Evolutionary conservation across 2,113 vertebrate genomes (phyloP).

Genomic region (Pipra filicauda): DNA sequence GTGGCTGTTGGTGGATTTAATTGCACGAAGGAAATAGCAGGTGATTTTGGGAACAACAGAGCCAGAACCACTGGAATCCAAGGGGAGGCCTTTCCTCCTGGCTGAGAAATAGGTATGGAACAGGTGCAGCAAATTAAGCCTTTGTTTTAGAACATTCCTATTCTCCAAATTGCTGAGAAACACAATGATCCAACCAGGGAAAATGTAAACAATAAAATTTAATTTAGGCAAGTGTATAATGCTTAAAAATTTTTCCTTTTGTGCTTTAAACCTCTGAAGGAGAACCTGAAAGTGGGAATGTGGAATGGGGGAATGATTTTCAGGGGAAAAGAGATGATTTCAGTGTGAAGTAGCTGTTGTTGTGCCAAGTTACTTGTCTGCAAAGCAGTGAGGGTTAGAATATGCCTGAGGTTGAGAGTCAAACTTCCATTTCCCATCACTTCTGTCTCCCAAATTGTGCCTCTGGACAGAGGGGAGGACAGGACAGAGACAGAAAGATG

Average conservation of each 20-base stretch:
- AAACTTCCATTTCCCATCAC: not conserved
- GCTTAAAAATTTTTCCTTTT: not conserved
- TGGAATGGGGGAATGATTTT: not conserved
- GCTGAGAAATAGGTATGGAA: not conserved
- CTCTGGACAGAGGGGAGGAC: not conserved
- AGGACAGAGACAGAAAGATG: not conserved
- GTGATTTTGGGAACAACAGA: not conserved
- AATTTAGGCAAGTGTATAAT: accelerated
- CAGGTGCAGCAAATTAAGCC: not conserved
- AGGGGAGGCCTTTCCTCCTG: not conserved
- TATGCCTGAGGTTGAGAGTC: not conserved
- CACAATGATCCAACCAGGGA: not conserved
- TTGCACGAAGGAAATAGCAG: not conserved
- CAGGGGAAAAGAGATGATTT: not conserved
- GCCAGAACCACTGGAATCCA: not conserved
- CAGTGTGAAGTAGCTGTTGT: not conserved
- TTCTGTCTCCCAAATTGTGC: not conserved
- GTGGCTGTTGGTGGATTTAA: not conserved
- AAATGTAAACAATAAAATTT: not conserved
- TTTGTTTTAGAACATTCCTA: not conserved
- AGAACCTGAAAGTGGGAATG: not conserved
- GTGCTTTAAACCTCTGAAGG: not conserved
- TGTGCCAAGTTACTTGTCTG: not conserved
- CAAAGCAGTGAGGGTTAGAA: not conserved
- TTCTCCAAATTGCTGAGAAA: not conserved